phyloP scores from a whole-genome alignment of 1,140 invertebrate genomes.

The Archivesica marissinica region DNA sequence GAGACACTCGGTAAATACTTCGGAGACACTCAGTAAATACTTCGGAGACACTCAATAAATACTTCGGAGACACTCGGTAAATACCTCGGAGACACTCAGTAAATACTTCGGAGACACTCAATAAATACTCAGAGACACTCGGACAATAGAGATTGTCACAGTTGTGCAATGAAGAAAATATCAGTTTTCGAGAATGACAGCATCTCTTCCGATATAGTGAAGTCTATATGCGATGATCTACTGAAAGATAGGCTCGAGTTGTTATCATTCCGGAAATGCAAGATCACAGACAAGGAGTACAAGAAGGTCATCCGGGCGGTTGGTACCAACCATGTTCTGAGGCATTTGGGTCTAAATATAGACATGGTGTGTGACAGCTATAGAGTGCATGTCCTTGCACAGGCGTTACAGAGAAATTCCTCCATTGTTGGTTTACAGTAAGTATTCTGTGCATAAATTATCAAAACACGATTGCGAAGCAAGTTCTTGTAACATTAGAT shows the following conservation, averaged over 20 bases:
- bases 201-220: neutral
- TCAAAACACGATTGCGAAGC: too few species aligned
- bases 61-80: too few species aligned
- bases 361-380: slow-evolving; percentile 2
- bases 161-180: slow-evolving; percentile 16
- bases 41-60: too few species aligned
- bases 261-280: slow-evolving; percentile 14
- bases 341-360: neutral
- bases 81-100: too few species aligned
- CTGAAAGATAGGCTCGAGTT: neutral
- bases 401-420: neutral
- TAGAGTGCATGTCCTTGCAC: neutral
- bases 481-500: too few species aligned
- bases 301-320: neutral
- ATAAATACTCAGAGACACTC: too few species aligned
- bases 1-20: too few species aligned
- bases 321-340: neutral
- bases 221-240: slow-evolving; percentile 15
- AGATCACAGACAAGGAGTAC: neutral
- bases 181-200: slow-evolving; percentile 6
- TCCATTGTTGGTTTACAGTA: slow-evolving; percentile 15
- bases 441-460: too few species aligned
- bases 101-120: too few species aligned
- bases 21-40: too few species aligned
- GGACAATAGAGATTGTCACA: too few species aligned